These are phyloP conservation scores for Cygnus atratus DNA, from an alignment of 2,113 vertebrate species.

Conservation along the genomic window DNA sequence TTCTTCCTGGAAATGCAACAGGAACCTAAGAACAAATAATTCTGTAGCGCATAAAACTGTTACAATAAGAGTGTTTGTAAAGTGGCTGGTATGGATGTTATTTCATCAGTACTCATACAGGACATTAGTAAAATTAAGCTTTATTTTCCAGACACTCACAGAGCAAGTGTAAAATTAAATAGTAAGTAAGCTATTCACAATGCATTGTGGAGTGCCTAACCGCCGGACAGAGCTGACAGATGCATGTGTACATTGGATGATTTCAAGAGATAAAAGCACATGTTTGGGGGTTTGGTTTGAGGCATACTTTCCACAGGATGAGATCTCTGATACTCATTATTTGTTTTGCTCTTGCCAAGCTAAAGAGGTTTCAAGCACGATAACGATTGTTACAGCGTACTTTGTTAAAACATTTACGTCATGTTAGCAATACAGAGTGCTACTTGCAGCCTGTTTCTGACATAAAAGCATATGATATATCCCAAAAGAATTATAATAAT, in stretches of 20 bases:
- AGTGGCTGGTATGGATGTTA: background rate
- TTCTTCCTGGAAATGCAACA: background rate
- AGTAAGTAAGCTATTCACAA: background rate
- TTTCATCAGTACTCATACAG: background rate
- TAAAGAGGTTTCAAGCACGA: background rate
- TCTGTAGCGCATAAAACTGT: background rate
- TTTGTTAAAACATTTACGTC: slow-evolving; percentile 10
- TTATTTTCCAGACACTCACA: background rate
- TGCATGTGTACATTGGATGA: background rate
- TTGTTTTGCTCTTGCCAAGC: slow-evolving; percentile 35
- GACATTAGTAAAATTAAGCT: background rate
- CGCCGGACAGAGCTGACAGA: background rate
- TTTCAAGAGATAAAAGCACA: slow-evolving; percentile 31
- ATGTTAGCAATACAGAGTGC: background rate
- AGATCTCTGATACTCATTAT: slow-evolving; percentile 27
- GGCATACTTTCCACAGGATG: slow-evolving; percentile 53
- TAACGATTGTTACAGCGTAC: background rate
- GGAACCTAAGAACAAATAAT: background rate
- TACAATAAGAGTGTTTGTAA: background rate
- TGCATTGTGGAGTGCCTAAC: background rate
- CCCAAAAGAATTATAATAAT: background rate
- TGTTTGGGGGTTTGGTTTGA: slow-evolving; percentile 20
- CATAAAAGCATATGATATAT: background rate
- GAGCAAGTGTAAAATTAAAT: background rate
- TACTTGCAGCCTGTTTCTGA: background rate